Evolutionary conservation across 2,797 vertebrate species (phyloP).

Genomic region (Enteromius unitaeniatus): DNA sequence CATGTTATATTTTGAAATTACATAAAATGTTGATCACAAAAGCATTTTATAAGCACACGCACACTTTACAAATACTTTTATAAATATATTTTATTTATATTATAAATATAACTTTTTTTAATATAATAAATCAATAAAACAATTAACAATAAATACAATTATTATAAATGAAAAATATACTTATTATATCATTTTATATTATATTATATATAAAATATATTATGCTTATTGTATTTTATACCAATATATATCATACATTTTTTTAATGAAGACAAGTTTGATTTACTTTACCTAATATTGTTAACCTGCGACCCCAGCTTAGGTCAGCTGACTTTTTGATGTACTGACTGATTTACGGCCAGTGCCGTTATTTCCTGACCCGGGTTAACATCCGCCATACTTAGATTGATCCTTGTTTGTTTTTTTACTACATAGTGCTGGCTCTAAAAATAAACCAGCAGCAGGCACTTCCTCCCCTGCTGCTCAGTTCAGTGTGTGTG

Average conservation of each 20-base stretch:
- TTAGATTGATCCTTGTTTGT: slow-evolving; percentile 62
- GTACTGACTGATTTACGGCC: slow-evolving; percentile 21
- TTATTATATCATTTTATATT: no score
- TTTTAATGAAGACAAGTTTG: background rate
- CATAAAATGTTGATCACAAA: no score
- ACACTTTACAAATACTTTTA: background rate
- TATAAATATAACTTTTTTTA: background rate
- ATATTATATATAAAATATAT: no score
- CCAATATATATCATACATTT: background rate
- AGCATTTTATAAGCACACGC: no score
- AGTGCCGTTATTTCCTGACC: slow-evolving; percentile 40
- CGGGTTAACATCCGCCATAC: slow-evolving; percentile 43
- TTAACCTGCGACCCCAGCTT: background rate
- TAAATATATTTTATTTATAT: background rate
- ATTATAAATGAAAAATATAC: background rate
- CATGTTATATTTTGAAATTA: no score
- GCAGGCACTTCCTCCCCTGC: slow-evolving; percentile 39
- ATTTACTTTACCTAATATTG: slow-evolving; percentile 12
- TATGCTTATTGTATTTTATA: no score
- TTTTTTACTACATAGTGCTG: slow-evolving; percentile 60
- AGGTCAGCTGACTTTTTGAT: slow-evolving; percentile 8
- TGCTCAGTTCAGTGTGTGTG: slow-evolving; percentile 37
- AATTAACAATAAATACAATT: background rate
- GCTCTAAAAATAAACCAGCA: slow-evolving; percentile 63
- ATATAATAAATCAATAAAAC: background rate